phyloP scores from a whole-genome alignment of 2,797 vertebrate species.

The Anolis apletophallus region DNA sequence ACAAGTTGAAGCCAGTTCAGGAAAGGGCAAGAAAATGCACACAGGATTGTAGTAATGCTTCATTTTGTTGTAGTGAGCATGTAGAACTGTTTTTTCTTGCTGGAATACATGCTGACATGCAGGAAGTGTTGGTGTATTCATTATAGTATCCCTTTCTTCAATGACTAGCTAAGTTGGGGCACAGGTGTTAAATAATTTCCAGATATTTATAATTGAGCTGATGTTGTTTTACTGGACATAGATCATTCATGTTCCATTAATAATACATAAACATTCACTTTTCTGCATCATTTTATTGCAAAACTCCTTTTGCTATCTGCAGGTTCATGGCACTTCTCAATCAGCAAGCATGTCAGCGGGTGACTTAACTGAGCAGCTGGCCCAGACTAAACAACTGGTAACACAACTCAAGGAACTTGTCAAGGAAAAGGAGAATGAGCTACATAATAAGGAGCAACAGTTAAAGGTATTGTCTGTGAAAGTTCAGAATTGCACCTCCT shows the following conservation, averaged over 20 bases:
- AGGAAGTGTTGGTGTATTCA: neutral
- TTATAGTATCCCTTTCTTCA: neutral
- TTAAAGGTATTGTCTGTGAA: constrained; percentile 80
- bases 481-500: neutral
- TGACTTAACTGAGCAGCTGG: constrained; percentile 85
- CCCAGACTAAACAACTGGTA: constrained; percentile 86
- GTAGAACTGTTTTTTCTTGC: neutral
- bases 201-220: neutral
- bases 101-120: neutral
- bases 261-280: neutral
- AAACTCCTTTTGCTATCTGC: neutral
- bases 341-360: constrained; percentile 61
- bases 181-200: neutral
- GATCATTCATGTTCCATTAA: neutral
- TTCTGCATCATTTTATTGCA: neutral
- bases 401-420: constrained; percentile 89
- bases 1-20: too few species aligned
- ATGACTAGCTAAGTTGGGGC: neutral
- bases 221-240: neutral
- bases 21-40: too few species aligned
- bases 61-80: neutral
- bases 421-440: constrained; percentile 86
- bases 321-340: constrained; percentile 72
- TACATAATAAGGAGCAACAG: constrained; percentile 84
- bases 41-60: neutral